Evolutionary conservation across 1,140 invertebrate genomes (phyloP).

Genomic region (Thaumatotibia leucotreta): DNA sequence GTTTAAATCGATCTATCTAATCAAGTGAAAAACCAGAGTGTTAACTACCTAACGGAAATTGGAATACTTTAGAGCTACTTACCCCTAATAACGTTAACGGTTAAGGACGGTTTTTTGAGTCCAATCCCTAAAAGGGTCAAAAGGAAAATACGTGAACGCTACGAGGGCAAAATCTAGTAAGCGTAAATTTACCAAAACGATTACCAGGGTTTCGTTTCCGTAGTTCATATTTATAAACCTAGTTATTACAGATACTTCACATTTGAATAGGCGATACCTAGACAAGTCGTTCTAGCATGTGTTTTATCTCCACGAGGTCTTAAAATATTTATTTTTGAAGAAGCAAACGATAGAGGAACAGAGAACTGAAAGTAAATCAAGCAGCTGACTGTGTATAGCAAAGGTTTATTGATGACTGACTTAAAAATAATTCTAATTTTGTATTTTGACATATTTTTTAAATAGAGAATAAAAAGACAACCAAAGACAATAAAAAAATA

Average conservation of each 20-base stretch:
- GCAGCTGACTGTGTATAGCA: too few species aligned
- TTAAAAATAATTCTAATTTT: too few species aligned
- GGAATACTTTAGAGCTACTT: not conserved
- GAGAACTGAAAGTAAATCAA: too few species aligned
- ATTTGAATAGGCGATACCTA: not conserved
- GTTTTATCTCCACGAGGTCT: too few species aligned
- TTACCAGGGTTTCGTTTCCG: not conserved
- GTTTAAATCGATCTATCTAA: too few species aligned
- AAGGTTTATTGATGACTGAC: too few species aligned
- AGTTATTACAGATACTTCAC: not conserved
- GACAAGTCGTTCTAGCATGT: too few species aligned
- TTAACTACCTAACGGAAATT: not conserved
- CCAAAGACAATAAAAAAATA: too few species aligned
- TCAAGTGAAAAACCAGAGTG: not conserved
- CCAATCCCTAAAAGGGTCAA: slow-evolving; percentile 8
- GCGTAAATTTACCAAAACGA: slow-evolving; percentile 3
- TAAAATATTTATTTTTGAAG: too few species aligned
- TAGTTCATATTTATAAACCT: not conserved
- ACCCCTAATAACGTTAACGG: slow-evolving; percentile 3
- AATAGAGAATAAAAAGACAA: too few species aligned
- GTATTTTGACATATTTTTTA: too few species aligned
- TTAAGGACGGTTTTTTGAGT: slow-evolving; percentile 8
- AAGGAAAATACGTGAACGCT: slow-evolving; percentile 7
- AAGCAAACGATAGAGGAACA: too few species aligned
- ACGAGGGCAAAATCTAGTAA: not conserved